These are phyloP conservation scores for Tuberolachnus salignus DNA, from an alignment of 2,888 invertebrate genomes.

Conservation along the genomic window DNA sequence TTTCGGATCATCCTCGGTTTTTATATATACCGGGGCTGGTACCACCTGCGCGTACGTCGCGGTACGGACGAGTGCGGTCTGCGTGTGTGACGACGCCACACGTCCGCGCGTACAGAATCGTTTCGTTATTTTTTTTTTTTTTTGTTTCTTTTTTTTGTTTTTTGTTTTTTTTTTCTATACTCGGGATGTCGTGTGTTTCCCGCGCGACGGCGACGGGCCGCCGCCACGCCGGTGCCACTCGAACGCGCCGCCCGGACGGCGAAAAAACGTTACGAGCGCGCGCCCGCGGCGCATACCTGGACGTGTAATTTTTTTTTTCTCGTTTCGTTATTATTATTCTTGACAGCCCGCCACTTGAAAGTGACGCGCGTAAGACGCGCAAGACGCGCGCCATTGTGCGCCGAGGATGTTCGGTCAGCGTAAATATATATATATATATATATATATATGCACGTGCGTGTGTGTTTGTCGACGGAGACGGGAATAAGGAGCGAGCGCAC, in stretches of 20 bases:
- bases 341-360: constrained; percentile 50
- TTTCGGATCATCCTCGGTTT: no score
- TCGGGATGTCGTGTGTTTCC: constrained; percentile 39
- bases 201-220: background rate
- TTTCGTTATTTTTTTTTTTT: constrained; percentile 1
- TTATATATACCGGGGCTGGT: no score
- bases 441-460: background rate
- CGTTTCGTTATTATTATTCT: constrained; percentile 28
- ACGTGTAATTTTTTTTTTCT: background rate
- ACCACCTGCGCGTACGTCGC: no score
- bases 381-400: constrained; percentile 26
- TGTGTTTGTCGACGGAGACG: background rate
- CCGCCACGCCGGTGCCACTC: constrained; percentile 54
- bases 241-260: background rate
- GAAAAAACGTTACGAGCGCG: constrained; percentile 21
- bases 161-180: background rate
- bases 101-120: background rate
- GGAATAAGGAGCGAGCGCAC: background rate
- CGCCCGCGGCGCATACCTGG: background rate
- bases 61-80: background rate
- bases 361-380: constrained; percentile 11
- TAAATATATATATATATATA: no score
- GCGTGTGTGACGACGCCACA: no score
- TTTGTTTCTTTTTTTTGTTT: constrained; percentile 4
- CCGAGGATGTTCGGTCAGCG: constrained; percentile 36